Evolutionary conservation across 64 coral and sea anemone species (phyloP), one percentile per base, ranked within the genome.

Genomic region (Stichodactyla mertensii): DNA sequence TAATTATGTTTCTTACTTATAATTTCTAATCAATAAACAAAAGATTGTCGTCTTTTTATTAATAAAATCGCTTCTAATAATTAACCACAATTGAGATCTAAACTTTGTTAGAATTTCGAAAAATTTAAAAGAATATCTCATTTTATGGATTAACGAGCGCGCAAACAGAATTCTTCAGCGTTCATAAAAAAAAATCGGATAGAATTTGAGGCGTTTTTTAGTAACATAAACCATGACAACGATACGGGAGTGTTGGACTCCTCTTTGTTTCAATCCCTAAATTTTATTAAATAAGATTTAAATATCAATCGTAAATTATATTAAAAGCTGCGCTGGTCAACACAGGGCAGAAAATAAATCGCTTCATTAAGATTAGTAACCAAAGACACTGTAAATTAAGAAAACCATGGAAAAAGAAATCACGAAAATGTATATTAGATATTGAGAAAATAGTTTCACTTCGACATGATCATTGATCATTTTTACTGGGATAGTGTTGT

Each of bases 271-370:
- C 22, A 7, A 7, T 24, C 6, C 12, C 23, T 74, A 31, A 9
- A 74, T 74, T 31, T 74, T 74, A 74, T 74, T 36, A 27, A 26
- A 74, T 74, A 74, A 26, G 69, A 74, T 74, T 74, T 31, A 23
- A 74, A 74, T 74, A 74, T 74, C 69, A 74, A 74, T 74, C 22
- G 1, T 74, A 10, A 31, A 74, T 74, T 23, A 71, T 71, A 71
- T 74, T 10, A 74, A 31, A 74, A 23, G 22, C 10, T 26, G 10
- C 27, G 4, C 69, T 31, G 23, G 69, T 74, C 69, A 74, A 74
- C 69, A 74, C 27, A 26, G 69, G 0, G 7, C 12, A 31, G 24
- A 74, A 74, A 74, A 74, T 27, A 27, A 31, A 74, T 74, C n/a
- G 27, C 27, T 74, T 27, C 12, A 31, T 74, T 74, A 23, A 74